Conservation (phyloP, 1,140 invertebrate species). For the Melipona quadrifasciata region DNA sequence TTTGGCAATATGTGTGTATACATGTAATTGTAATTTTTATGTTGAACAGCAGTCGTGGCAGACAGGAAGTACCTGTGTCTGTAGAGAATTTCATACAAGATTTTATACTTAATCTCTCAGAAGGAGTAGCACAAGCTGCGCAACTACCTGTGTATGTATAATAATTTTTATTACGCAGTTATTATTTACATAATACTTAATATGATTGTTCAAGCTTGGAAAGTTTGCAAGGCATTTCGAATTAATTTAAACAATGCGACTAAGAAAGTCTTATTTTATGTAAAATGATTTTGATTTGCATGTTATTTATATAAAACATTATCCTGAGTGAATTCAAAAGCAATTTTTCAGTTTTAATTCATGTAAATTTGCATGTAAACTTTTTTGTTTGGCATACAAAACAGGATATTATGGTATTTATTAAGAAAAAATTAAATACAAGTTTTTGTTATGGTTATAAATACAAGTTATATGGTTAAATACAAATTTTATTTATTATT, state of each 20-base stretch:
- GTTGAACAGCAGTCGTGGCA: slow-evolving; percentile 49
- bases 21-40: slow-evolving; percentile 18
- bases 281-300: neutral
- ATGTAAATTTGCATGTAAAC: neutral
- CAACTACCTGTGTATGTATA: slow-evolving; percentile 79
- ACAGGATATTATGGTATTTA: slow-evolving; percentile 1
- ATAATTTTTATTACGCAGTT: slow-evolving; percentile 9
- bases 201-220: neutral
- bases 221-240: neutral
- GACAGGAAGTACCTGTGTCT: slow-evolving; percentile 63
- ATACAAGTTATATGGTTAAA: too few relatives aligned
- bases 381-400: slow-evolving; percentile 1
- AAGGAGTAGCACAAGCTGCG: slow-evolving; percentile 73
- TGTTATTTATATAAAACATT: slow-evolving; percentile 2
- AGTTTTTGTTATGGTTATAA: neutral
- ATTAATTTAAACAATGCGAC: neutral
- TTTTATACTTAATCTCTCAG: slow-evolving; percentile 83
- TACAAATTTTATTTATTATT: neutral
- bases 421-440: neutral
- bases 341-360: slow-evolving; percentile 8
- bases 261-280: neutral
- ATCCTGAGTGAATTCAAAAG: slow-evolving; percentile 44
- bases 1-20: neutral
- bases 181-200: neutral
- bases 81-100: slow-evolving; percentile 84